These are phyloP conservation scores for Nymphalis c-album DNA, from an alignment of 2,888 invertebrate genomes.

Conservation along the genomic window DNA sequence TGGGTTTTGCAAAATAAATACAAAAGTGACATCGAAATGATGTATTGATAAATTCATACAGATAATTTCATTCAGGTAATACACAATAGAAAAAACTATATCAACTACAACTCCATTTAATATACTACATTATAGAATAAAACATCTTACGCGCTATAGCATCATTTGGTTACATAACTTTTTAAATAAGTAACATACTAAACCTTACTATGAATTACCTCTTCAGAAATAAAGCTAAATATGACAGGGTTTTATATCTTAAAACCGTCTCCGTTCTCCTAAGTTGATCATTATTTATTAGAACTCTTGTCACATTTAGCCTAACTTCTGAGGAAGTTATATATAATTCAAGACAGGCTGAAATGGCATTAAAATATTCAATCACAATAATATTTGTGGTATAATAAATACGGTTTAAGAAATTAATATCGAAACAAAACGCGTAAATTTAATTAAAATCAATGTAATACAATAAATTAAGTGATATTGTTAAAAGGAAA, in stretches of 20 bases:
- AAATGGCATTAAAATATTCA: constrained; percentile 71
- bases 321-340: constrained; percentile 8
- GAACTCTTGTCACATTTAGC: not conserved
- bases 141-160: constrained; percentile 75
- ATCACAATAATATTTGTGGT: constrained; percentile 24
- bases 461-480: constrained; percentile 14
- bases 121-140: constrained; percentile 65
- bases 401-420: constrained; percentile 18
- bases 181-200: constrained; percentile 69
- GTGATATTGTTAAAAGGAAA: constrained; percentile 4
- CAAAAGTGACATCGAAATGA: constrained; percentile 69
- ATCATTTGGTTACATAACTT: constrained; percentile 79
- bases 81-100: constrained; percentile 75
- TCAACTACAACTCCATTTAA: constrained; percentile 65
- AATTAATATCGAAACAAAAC: constrained; percentile 12
- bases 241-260: not conserved
- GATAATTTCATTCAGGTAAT: constrained; percentile 72
- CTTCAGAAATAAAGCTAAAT: constrained; percentile 4
- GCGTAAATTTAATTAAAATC: constrained; percentile 1
- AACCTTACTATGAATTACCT: constrained; percentile 11
- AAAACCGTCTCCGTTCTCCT: not conserved
- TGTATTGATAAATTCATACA: constrained; percentile 78
- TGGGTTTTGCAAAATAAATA: constrained; percentile 32
- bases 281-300: not conserved
- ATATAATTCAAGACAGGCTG: constrained; percentile 53